Evolutionary conservation across 2,888 invertebrate genomes (phyloP).

Genomic region (Sminthurides aquaticus): DNA sequence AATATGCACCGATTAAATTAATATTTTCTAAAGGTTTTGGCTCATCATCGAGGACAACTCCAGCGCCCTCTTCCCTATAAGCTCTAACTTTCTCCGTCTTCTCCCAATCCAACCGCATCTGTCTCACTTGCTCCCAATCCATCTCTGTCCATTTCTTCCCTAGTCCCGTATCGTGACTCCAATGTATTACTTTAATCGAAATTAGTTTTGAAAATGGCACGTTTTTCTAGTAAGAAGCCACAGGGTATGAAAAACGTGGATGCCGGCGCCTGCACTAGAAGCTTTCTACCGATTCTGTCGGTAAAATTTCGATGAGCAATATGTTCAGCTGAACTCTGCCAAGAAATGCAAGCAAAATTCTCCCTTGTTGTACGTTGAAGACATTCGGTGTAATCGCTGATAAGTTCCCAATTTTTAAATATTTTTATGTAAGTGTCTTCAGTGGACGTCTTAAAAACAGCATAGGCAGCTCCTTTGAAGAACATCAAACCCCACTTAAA

Average conservation of each 20-base stretch:
- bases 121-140: constrained; percentile 1
- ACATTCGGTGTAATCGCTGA: constrained; percentile 26
- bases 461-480: constrained; percentile 31
- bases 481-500: constrained; percentile 26
- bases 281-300: constrained; percentile 26
- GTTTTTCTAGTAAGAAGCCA: constrained; percentile 25
- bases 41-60: too few relatives aligned
- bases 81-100: too few relatives aligned
- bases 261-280: constrained; percentile 24
- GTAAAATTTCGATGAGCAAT: constrained; percentile 31
- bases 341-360: constrained; percentile 36
- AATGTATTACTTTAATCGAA: not conserved
- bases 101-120: not conserved
- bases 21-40: not conserved
- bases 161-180: constrained; percentile 4
- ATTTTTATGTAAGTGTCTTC: constrained; percentile 32
- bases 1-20: constrained; percentile 4
- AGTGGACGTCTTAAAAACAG: constrained; percentile 29
- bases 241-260: constrained; percentile 25
- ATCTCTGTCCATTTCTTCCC: constrained; percentile 10
- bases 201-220: constrained; percentile 5
- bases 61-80: too few relatives aligned
- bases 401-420: constrained; percentile 28
- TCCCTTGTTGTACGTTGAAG: constrained; percentile 19
- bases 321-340: constrained; percentile 32